Base-by-base conservation (phyloP, 2,113 vertebrate genomes). In the Larimichthys crocea region DNA sequence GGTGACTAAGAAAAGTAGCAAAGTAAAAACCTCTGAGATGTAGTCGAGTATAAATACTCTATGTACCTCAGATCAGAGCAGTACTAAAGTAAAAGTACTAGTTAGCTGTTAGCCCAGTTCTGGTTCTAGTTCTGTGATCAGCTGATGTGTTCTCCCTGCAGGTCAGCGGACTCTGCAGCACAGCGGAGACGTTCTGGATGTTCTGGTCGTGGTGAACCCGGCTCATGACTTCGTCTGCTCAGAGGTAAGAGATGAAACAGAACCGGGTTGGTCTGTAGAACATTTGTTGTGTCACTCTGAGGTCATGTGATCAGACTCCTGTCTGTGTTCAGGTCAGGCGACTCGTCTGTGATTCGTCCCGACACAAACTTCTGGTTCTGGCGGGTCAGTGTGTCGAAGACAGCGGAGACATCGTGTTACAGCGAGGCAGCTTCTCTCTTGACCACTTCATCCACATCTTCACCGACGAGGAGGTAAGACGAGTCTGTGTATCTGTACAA, bases 141-240 rank as follows among this genome's bases (percentile, higher is more conserved):
- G n/a, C 29, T 79, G 48, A 1, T 52, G 29, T 48, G 10, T 69
- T 17, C 10, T 63, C 11, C 15, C 65, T 26, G n/a, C 80, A 99
- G 98, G 97, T 42, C 97, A 99, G 89, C 89, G 96, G 84, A 98
- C 96, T 15, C 95, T 99, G 61, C 96, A 97, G 86, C 97, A 99
- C 92, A 89, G 90, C 0, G 96, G 97, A 1, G 97, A 98, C 0
- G 81, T 96, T 3, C 91, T 99, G 92, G 96, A 99, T 87, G 96
- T 96, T 0, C 92, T 96, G 82, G 97, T 99, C 11, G 87, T 99
- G 35, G 94, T 99, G 75, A 98, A 98, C 91, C 97, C 98, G 0
- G 95, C 96, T 0, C 96, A 96, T 31, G 94, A 94, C 57, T 96
- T 96, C 1, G 92, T 99, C 49, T 97, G 96, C 0, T 95, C 97